Evolutionary conservation across 2,888 invertebrate genomes (phyloP).

Genomic region (Polydrusus tereticollis): DNA sequence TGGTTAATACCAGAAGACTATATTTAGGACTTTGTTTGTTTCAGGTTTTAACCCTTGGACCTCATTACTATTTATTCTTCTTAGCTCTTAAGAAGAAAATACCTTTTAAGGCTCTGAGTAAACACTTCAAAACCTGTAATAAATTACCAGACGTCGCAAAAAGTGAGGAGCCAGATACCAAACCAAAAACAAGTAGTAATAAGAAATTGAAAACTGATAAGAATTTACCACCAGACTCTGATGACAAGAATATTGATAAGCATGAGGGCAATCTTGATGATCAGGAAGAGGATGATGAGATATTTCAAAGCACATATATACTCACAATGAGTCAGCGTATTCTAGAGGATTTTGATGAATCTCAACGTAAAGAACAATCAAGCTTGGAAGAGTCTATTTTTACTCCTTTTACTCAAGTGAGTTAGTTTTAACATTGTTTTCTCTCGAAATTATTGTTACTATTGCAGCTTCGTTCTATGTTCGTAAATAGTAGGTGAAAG

Average conservation of each 20-base stretch:
- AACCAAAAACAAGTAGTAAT: constrained; percentile 15
- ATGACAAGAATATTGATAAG: constrained; percentile 44
- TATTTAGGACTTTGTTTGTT: constrained; percentile 43
- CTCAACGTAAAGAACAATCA: constrained; percentile 21
- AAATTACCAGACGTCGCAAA: constrained; percentile 59
- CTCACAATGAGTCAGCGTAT: constrained; percentile 76
- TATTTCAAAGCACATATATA: constrained; percentile 75
- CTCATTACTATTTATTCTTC: constrained; percentile 74
- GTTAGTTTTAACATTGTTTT: constrained; percentile 40
- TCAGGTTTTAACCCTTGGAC: constrained; percentile 74
- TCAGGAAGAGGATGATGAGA: constrained; percentile 67
- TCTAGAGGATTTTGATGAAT: constrained; percentile 52
- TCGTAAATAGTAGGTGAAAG: too few species aligned
- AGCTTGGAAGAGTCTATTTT: constrained; percentile 63
- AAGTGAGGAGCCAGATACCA: constrained; percentile 51
- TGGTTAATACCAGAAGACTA: too few species aligned
- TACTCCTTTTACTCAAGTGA: constrained; percentile 76
- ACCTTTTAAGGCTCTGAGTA: constrained; percentile 71
- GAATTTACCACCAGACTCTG: constrained; percentile 48
- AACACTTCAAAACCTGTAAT: constrained; percentile 64
- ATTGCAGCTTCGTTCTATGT: too few species aligned
- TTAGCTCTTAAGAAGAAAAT: constrained; percentile 74
- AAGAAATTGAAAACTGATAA: constrained; percentile 37
- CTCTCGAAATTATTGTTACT: too few species aligned
- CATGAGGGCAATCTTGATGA: constrained; percentile 51